These are phyloP conservation scores for Fistularia tabacaria DNA, from an alignment of 2,797 vertebrate genomes.

Conservation along the genomic window DNA sequence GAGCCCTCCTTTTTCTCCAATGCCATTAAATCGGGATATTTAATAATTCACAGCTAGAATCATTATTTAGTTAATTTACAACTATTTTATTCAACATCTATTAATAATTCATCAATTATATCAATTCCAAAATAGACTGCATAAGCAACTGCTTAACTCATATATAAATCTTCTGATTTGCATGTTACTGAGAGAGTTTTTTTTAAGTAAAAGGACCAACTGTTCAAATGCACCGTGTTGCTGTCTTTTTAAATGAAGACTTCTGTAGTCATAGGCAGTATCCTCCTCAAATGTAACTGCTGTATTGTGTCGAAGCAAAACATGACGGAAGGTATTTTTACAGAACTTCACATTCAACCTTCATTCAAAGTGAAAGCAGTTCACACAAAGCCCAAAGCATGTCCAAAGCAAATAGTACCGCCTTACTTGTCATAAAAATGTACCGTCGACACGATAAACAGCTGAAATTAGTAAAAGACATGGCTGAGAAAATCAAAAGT, in stretches of 20 bases:
- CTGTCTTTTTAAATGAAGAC: no score
- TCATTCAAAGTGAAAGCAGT: slow-evolving; percentile 32
- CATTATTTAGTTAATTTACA: slow-evolving; percentile 8
- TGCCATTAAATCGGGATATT: neutral
- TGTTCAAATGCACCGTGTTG: no score
- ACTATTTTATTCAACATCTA: slow-evolving; percentile 15
- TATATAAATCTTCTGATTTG: no score
- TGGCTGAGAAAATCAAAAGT: slow-evolving; percentile 41
- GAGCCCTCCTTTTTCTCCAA: no score
- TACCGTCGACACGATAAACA: slow-evolving; percentile 11
- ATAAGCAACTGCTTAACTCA: no score
- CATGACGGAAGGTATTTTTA: slow-evolving; percentile 9
- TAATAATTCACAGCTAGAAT: slow-evolving; percentile 21
- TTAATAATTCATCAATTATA: neutral
- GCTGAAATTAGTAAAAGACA: slow-evolving; percentile 16
- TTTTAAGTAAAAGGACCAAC: no score
- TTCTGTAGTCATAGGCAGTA: no score
- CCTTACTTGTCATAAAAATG: neutral
- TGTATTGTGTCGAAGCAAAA: slow-evolving; percentile 12
- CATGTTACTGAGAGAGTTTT: no score
- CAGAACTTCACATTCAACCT: slow-evolving; percentile 10
- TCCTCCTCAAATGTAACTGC: no score
- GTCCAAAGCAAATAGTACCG: slow-evolving; percentile 15
- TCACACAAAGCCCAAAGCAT: slow-evolving; percentile 8
- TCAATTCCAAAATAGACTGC: no score